phyloP scores from a whole-genome alignment of 2,797 vertebrate species.

The Eptatretus atami region DNA sequence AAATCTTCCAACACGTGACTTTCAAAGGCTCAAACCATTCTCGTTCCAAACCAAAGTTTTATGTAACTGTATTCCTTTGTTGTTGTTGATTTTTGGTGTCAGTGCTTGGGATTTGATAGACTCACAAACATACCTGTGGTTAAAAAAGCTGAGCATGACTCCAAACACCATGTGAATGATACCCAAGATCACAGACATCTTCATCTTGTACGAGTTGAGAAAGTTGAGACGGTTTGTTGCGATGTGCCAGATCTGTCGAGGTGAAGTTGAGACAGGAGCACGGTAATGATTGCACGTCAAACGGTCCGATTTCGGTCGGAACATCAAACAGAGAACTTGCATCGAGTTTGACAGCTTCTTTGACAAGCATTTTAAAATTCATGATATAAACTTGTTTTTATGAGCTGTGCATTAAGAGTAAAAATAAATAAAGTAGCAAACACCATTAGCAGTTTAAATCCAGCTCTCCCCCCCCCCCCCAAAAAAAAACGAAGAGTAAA shows the following conservation, averaged over 20 bases:
- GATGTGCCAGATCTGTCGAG: constrained; percentile 67
- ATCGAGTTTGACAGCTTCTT: too few species aligned
- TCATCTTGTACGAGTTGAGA: constrained; percentile 98
- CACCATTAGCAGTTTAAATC: not conserved
- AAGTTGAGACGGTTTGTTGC: constrained; percentile 70
- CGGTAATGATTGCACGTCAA: too few species aligned
- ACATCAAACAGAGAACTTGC: too few species aligned
- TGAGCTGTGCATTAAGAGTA: not conserved
- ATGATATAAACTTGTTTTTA: constrained; percentile 8
- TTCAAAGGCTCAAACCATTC: too few species aligned
- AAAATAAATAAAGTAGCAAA: constrained; percentile 6
- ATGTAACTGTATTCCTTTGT: too few species aligned
- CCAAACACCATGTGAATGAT: constrained; percentile 86
- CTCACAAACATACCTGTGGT: constrained; percentile 19
- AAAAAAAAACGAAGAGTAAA: not conserved
- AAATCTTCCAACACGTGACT: too few species aligned
- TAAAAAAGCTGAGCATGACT: constrained; percentile 25
- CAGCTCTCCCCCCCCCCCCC: too few species aligned
- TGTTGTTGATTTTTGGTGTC: too few species aligned
- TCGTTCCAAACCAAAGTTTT: too few species aligned
- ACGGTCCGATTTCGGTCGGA: too few species aligned
- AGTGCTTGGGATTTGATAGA: not conserved
- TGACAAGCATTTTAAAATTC: not conserved
- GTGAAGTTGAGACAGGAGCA: not conserved
- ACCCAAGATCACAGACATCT: constrained; percentile 77